Evolutionary conservation across 2,797 vertebrate genomes (phyloP).

Genomic region (Anguilla anguilla): DNA sequence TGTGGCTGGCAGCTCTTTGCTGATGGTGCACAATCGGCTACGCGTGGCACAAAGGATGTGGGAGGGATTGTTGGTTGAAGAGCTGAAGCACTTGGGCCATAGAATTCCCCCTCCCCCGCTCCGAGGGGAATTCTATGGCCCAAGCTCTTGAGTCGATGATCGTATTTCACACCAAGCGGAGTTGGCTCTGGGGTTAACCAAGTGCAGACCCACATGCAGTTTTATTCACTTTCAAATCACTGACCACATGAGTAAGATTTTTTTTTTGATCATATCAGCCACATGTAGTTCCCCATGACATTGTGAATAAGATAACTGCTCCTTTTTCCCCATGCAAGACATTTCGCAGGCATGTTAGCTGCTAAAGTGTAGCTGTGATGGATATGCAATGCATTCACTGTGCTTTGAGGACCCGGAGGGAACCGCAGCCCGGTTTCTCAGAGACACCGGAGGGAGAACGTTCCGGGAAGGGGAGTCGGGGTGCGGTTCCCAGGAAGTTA

Average conservation of each 20-base stretch:
- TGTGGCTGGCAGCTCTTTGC: too few relatives aligned
- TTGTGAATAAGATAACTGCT: slow-evolving; percentile 62
- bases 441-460: too few relatives aligned
- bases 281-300: slow-evolving; percentile 71
- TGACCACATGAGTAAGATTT: slow-evolving; percentile 63
- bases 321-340: slow-evolving; percentile 55
- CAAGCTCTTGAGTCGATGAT: not conserved
- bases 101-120: too few relatives aligned
- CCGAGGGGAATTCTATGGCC: not conserved
- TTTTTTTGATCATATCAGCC: slow-evolving; percentile 63
- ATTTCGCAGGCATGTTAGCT: slow-evolving; percentile 70
- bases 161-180: not conserved
- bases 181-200: not conserved
- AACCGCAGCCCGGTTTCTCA: too few relatives aligned
- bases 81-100: too few relatives aligned
- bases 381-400: slow-evolving; percentile 66
- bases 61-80: too few relatives aligned
- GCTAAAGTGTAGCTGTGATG: slow-evolving; percentile 62
- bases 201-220: not conserved
- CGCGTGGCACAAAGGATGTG: too few relatives aligned
- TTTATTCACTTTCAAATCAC: not conserved
- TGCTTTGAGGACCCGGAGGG: too few relatives aligned
- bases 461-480: too few relatives aligned
- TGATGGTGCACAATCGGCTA: too few relatives aligned
- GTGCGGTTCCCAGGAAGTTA: too few relatives aligned